Evolutionary conservation across 2,797 vertebrate species (phyloP).

Genomic region (Cuculus canorus): DNA sequence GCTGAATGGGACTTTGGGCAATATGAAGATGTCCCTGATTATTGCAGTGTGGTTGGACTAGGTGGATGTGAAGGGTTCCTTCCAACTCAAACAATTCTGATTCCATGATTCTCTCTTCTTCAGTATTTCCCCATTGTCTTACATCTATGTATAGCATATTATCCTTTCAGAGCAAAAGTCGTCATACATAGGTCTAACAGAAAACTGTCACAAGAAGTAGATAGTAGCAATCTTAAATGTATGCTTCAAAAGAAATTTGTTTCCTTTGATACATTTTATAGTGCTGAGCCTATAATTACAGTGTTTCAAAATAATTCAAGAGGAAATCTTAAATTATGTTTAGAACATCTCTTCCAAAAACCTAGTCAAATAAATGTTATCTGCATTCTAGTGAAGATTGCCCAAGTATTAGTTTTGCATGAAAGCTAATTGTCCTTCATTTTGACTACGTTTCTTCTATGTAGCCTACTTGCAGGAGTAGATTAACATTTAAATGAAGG

Average conservation of each 20-base stretch:
- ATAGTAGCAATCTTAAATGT: background rate
- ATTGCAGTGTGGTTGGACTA: background rate
- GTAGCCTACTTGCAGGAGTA: background rate
- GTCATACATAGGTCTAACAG: background rate
- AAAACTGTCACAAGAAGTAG: background rate
- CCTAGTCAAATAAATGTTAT: background rate
- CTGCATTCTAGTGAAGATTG: constrained; percentile 16
- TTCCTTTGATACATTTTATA: background rate
- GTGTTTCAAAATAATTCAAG: background rate
- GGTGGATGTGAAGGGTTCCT: background rate
- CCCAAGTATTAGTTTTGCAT: background rate
- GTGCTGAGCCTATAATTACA: background rate
- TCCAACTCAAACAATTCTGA: background rate
- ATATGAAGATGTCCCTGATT: background rate
- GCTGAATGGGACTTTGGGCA: background rate
- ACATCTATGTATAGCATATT: background rate
- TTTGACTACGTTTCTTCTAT: background rate
- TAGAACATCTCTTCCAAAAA: background rate
- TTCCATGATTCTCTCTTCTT: background rate
- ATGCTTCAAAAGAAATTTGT: background rate
- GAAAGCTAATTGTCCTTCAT: constrained; percentile 10
- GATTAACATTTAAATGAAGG: background rate
- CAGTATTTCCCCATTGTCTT: background rate
- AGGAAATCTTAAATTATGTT: background rate
- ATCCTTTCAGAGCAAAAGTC: background rate